Evolutionary conservation across 2,113 vertebrate genomes (phyloP), one percentile per base, ranked within the genome.

Genomic region (Phyllostomus hastatus): DNA sequence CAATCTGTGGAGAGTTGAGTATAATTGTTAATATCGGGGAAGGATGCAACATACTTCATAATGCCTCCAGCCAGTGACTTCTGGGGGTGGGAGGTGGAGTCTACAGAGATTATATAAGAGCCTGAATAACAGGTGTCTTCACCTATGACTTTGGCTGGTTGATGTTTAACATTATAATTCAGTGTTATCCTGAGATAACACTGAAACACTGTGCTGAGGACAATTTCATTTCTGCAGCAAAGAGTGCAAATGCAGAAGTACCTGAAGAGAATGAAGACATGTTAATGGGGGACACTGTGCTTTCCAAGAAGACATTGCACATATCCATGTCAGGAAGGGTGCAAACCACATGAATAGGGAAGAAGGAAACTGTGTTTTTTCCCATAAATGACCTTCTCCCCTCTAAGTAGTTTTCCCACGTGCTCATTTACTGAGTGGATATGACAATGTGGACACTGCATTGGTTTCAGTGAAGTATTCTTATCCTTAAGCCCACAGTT

Each of bases 221-320:
- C 54, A n/a, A 87, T 35, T 93, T 82, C 33, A 50, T 72, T 84
- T 76, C 72, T 79, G 26, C 17, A 54, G 64, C 66, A 64, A 76
- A 87, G 11, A 84, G 38, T 11, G 3, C 19, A 87, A 78, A 88
- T n/a, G 76, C 4, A 75, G 69, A 86, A 89, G 41, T 72, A 72
- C 5, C 72, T 59, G 70, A 67, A 89, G 17, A 43, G 43, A 7
- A 43, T 43, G 43, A 43, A 43, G 43, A 43, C 6, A 43, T 43
- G 43, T 43, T 70, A 64, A 83, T n/a, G 41, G 10, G 22, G 52
- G 35, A 81, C 64, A 59, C 43, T 81, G 54, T 86, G 50, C 66
- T 95, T 93, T 92, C 78, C 83, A 91, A 96, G 82, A 57, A 96
- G 89, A 95, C 50, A 83, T 33, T 24, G 43, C 73, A 96, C 87